phyloP scores from a whole-genome alignment of 2,888 invertebrate genomes.

The Aproaerema taeniolella region DNA sequence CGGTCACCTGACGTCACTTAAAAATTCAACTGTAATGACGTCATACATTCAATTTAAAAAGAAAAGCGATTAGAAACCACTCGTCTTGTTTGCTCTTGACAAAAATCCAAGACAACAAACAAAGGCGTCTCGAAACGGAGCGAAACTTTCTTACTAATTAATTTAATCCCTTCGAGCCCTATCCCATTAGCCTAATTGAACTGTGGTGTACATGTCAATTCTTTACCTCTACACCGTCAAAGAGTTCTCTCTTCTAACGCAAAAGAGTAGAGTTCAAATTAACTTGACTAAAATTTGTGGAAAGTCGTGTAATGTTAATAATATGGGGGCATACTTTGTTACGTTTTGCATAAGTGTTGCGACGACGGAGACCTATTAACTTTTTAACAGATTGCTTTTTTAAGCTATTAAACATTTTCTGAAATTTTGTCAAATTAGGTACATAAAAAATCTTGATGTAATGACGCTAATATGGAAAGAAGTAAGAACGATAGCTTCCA shows the following conservation, averaged over 20 bases:
- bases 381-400: conserved; percentile 15
- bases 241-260: conserved; percentile 1
- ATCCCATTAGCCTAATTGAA: conserved; percentile 76
- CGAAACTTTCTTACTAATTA: conserved; percentile 75
- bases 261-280: background rate
- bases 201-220: conserved; percentile 76
- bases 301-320: conserved; percentile 51
- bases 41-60: no score
- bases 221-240: conserved; percentile 38
- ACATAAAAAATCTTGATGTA: background rate
- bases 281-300: conserved; percentile 2
- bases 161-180: conserved; percentile 75
- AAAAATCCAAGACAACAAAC: conserved; percentile 59
- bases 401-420: background rate
- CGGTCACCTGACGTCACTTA: no score
- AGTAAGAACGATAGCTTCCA: no score
- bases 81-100: conserved; percentile 29
- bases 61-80: conserved; percentile 28
- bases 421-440: background rate
- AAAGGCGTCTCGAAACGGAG: conserved; percentile 64
- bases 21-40: no score
- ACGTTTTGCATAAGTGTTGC: conserved; percentile 63
- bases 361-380: conserved; percentile 28
- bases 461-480: no score
- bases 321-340: conserved; percentile 60